Evolutionary conservation across 64 coral and sea anemone species (phyloP).

Genomic region (Platygyra sinensis): DNA sequence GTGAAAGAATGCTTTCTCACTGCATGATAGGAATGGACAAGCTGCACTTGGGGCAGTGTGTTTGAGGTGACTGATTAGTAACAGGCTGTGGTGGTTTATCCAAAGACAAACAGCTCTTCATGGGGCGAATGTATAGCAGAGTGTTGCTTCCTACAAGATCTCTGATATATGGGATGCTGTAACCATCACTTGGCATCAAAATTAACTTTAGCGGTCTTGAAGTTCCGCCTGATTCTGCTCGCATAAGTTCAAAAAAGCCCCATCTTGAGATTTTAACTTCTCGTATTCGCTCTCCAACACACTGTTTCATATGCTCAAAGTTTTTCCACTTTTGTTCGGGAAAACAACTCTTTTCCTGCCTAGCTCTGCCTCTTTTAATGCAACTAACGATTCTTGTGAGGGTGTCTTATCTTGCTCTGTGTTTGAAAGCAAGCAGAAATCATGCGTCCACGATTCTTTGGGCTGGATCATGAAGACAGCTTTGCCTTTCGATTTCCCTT

Average conservation of each 20-base stretch:
- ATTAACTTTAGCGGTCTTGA: conserved; percentile 41
- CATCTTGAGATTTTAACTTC: conserved; percentile 66
- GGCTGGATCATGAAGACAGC: conserved; percentile 11
- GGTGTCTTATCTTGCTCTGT: conserved; percentile 49
- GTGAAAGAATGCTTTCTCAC: conserved; percentile 40
- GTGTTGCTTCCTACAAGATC: conserved; percentile 19
- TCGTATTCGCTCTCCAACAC: conserved; percentile 53
- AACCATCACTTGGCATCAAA: conserved; percentile 26
- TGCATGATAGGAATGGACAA: conserved; percentile 46
- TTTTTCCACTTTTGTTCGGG: conserved; percentile 52
- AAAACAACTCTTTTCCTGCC: conserved; percentile 45
- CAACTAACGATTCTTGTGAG: background rate
- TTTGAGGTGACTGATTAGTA: background rate
- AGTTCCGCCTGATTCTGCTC: conserved; percentile 57
- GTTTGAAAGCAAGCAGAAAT: conserved; percentile 56
- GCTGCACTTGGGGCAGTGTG: conserved; percentile 56
- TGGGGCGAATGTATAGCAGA: conserved; percentile 28
- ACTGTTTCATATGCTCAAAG: conserved; percentile 51
- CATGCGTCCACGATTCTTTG: conserved; percentile 45
- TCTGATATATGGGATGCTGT: conserved; percentile 30
- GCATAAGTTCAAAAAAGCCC: conserved; percentile 65
- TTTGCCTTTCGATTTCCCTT: conserved; percentile 19
- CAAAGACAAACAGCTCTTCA: conserved; percentile 37
- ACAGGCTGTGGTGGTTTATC: conserved; percentile 32
- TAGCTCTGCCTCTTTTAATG: background rate